Base-by-base conservation (phyloP, 1,140 invertebrate genomes). In the Meteorus sp. region DNA sequence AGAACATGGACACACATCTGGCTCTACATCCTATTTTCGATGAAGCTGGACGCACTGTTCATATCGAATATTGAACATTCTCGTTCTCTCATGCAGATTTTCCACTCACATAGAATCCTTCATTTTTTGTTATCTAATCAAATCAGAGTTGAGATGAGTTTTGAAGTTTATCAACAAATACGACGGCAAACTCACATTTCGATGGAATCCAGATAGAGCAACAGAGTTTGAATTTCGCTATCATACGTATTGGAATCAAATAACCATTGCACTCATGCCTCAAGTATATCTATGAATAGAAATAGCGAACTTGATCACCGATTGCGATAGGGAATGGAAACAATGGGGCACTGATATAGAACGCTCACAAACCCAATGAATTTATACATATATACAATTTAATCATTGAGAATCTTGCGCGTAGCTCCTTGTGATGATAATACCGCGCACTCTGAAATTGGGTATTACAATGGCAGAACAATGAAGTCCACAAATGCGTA, bases 391-490 rank as follows among this genome's bases (percentile, higher is more conserved):
- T 5, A 5, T 7, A 39, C 35, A 23, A 13, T 48, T n/a, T 48
- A 48, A 48, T 48, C 45, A 22, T 25, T 13, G 23, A 25, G 25
- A 27, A 48, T 48, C 45, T 48, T 11, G 27, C 50, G 7, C 50
- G 27, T 52, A 52, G 35, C 50, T 52, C 27, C 31, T 52, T 52
- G 27, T 31, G 5, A 20, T 11, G 23, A 11, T 11, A 31, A 35
- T 17, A 52, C n/a, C 31, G 50, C 37, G 33, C 31, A 7, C n/a
- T 8, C 13, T 22, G 50, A 52, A 52, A 52, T 52, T 19, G 50
- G 50, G 37, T 52, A 52, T 52, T 52, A 20, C 20, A 33, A 37
- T 31, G 50, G 31, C 31, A 22, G 4, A 52, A 33, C 47, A 31
- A 33, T 50, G 31, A 15, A 19, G 13, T 9, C 8, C 20, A n/a